Evolutionary conservation across 1,140 invertebrate genomes (phyloP), one percentile per base, ranked within the genome.

Genomic region (Drosophila burlai): DNA sequence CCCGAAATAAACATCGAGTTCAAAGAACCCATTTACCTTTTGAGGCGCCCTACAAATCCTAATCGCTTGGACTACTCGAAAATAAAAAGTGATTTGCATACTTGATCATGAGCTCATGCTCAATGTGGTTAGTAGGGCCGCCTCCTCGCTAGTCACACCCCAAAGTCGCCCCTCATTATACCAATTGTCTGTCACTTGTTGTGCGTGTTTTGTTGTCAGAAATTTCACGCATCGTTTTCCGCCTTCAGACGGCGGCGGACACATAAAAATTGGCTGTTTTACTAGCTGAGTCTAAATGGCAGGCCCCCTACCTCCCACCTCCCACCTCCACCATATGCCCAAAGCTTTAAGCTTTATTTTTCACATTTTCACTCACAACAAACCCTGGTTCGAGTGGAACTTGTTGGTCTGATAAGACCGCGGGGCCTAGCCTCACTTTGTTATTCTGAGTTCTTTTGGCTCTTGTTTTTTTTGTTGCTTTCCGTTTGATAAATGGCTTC

Each of bases 141-240:
- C 42, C 11, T 42, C n/a, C 50, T 52, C 5, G 29, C 11, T 21
- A 15, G 38, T 21, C 34, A 29, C n/a, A 18, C 26, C 24, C 18
- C 29, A 8, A 11, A n/a, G 15, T 8, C 36, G 4, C 40, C 21
- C 16, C 57, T 45, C 43, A 34, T 64, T 55, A 62, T 52, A 15
- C 36, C 55, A 45, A 40, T 74, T 61, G 36, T 42, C 45, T 63
- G 43, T 72, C 80, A 83, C 81, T 87, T 87, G 84, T 89, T 87
- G 80, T 79, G 76, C 75, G 66, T 89, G 84, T 81, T 81, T 83
- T 75, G 69, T 69, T 79, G 77, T 75, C 84, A 78, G 62, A 71
- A 84, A 90, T 76, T 87, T 84, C 78, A 89, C 85, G 84, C 84
- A 84, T 89, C 62, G 77, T 89, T 75, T 89, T 87, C 62, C 38